Evolutionary conservation across 2,888 invertebrate genomes (phyloP), one percentile per base, ranked within the genome.

Genomic region (Rutpela maculata): DNA sequence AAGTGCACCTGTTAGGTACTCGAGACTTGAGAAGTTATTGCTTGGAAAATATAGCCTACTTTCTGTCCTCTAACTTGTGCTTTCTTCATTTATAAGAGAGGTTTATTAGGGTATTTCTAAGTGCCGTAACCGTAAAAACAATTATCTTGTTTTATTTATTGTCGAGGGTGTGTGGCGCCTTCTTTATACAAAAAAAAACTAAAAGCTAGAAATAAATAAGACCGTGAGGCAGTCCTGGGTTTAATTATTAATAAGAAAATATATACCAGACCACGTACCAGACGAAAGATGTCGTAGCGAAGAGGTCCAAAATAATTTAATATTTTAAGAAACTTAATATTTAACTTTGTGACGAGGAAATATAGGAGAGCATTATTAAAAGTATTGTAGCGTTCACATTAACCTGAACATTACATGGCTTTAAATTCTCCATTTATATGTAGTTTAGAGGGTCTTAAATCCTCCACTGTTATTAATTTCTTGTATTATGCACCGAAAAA

Each of bases 1-100:
- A 70, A 60, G 22, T 22, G 56, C 70, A 70, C 70, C 70, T 70
- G 70, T 62, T 70, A 70, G 59, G 50, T 66, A 66, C 60, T 38
- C 43, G 43, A 22, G 70, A 15, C 43, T 70, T 59, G 22, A 60
- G 43, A 56, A 22, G 59, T 43, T 60, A 60, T 22, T 17, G 43
- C 60, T 19, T 19, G 60, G 60, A 70, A 62, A 60, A 70, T 43
- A 60, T 50, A 60, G 60, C 60, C 43, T 43, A 60, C 43, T 70
- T 70, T 70, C 59, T 56, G 38, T 59, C 69, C 69, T 59, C 43
- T 19, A 59, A 59, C 18, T 70, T 59, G 59, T 35, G 35, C 38
- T 59, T 59, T 70, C 69, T 59, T 70, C 38, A 15, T 57, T 38
- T 70, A 38, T 35, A 70, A 70, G 17, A 50, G 69, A 12, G 22